phyloP scores from a whole-genome alignment of 37 sponge, comb jelly and placozoan genomes.

The Theonella swinhoei region DNA sequence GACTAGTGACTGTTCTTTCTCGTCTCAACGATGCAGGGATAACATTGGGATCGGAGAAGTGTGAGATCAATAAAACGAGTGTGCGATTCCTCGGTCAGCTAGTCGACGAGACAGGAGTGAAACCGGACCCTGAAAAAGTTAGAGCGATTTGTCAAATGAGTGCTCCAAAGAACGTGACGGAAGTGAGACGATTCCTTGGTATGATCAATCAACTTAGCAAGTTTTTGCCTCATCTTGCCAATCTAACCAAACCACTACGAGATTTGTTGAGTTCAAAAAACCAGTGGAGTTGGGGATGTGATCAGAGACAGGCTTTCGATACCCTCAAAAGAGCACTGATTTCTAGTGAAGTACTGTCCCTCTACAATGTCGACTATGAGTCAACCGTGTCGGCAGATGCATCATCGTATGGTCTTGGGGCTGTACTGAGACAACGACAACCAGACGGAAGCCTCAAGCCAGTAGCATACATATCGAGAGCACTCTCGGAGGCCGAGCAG shows the following conservation, averaged over 20 bases:
- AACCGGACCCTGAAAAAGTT: too few relatives aligned
- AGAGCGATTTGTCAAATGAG: too few relatives aligned
- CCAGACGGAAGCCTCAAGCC: slow-evolving; percentile 1
- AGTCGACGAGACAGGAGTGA: too few relatives aligned
- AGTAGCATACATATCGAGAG: slow-evolving; percentile 15
- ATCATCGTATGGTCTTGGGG: slow-evolving; percentile 25
- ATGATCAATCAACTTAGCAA: too few relatives aligned
- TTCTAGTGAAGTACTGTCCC: background rate
- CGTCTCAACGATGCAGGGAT: too few relatives aligned
- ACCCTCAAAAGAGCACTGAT: slow-evolving; percentile 10
- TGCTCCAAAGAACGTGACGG: slow-evolving; percentile 6
- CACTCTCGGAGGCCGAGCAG: slow-evolving; percentile 27
- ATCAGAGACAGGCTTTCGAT: slow-evolving; percentile 6
- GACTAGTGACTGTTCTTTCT: too few relatives aligned
- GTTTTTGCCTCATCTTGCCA: slow-evolving; percentile 2
- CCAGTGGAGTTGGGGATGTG: slow-evolving; percentile 17
- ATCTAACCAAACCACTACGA: slow-evolving; percentile 15
- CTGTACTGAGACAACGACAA: slow-evolving; percentile 8
- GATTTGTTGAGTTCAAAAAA: slow-evolving; percentile 15
- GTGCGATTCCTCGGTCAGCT: too few relatives aligned
- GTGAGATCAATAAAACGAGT: too few relatives aligned
- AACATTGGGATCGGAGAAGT: too few relatives aligned
- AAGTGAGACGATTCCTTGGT: slow-evolving; percentile 16
- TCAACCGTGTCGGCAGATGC: slow-evolving; percentile 21
- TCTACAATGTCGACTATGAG: slow-evolving; percentile 2